phyloP scores from a whole-genome alignment of 92 coral and sea anemone species.

The Actinostola sp. region DNA sequence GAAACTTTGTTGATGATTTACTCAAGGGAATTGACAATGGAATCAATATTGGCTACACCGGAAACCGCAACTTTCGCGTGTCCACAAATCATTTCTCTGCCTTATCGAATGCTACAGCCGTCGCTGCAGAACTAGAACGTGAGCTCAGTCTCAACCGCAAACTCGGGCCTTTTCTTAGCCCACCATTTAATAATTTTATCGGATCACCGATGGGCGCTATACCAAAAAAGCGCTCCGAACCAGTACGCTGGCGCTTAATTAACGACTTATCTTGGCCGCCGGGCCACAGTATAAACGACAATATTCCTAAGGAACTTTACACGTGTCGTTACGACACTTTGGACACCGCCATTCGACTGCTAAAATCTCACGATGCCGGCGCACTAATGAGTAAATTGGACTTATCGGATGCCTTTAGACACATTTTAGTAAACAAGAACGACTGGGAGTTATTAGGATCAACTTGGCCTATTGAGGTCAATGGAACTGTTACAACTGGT shows the following conservation, averaged over 20 bases:
- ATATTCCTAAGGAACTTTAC: constrained; percentile 8
- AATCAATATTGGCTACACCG: neutral
- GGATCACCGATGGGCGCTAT: constrained; percentile 49
- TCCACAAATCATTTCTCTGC: constrained; percentile 28
- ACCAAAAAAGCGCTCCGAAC: constrained; percentile 42
- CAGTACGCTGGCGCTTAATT: constrained; percentile 31
- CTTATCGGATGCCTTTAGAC: constrained; percentile 51
- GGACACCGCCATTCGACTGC: constrained; percentile 28
- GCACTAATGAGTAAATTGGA: constrained; percentile 54
- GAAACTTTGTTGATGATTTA: neutral
- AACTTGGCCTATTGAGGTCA: constrained; percentile 37
- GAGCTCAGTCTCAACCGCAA: constrained; percentile 37
- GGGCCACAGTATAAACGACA: constrained; percentile 26
- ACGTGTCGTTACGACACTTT: constrained; percentile 31
- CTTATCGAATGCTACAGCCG: constrained; percentile 7
- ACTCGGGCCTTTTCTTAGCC: constrained; percentile 34
- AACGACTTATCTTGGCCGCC: constrained; percentile 44
- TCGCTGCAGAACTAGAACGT: constrained; percentile 26
- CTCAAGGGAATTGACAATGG: constrained; percentile 3
- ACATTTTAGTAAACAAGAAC: constrained; percentile 22
- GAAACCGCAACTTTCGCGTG: neutral
- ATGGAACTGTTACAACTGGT: constrained; percentile 15
- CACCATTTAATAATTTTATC: constrained; percentile 26
- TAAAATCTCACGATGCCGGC: constrained; percentile 21
- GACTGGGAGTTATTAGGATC: constrained; percentile 49